Percentiles rank a stretch among this genome's conserved stretches.
phyloP scores from a whole-genome alignment of 2,113 vertebrate genomes.

The Ictidomys tridecemlineatus region DNA sequence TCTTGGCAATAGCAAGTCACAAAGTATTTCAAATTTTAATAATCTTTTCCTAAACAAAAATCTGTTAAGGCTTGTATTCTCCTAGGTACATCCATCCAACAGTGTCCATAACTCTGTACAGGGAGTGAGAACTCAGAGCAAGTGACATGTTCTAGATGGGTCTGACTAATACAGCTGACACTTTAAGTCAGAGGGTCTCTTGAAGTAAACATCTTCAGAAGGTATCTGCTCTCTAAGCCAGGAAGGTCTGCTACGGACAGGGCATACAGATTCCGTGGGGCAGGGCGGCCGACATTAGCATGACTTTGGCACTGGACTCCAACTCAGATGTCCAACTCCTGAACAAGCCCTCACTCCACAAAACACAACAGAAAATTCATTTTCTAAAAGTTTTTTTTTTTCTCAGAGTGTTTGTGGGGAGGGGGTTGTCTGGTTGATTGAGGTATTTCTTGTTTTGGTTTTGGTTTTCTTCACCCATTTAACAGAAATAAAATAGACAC shows the following conservation, averaged over 20 bases:
- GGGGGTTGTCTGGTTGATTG: too few relatives aligned
- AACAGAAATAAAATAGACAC: constrained; percentile 83
- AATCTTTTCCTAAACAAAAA: too few relatives aligned
- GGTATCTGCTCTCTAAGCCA: constrained; percentile 89
- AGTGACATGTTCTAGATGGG: constrained; percentile 90
- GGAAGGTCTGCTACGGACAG: constrained; percentile 87
- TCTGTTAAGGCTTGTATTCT: too few relatives aligned
- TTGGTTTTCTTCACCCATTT: constrained; percentile 78
- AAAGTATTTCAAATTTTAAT: too few relatives aligned
- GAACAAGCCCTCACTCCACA: constrained; percentile 89
- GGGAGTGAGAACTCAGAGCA: too few relatives aligned
- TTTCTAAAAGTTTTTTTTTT: constrained; percentile 85
- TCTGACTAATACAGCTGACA: constrained; percentile 89
- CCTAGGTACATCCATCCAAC: too few relatives aligned
- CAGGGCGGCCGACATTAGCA: constrained; percentile 87
- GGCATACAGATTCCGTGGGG: constrained; percentile 85
- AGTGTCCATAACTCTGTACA: too few relatives aligned
- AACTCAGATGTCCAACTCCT: constrained; percentile 90
- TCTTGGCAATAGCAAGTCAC: too few relatives aligned
- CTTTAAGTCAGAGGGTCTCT: constrained; percentile 87
- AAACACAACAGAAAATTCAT: constrained; percentile 91
- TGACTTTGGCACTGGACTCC: constrained; percentile 88
- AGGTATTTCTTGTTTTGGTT: too few relatives aligned
- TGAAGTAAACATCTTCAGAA: constrained; percentile 89
- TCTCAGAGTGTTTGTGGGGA: too few relatives aligned